Evolutionary conservation across 1,140 invertebrate species (phyloP).

Genomic region (Druon quercuslanigerum): DNA sequence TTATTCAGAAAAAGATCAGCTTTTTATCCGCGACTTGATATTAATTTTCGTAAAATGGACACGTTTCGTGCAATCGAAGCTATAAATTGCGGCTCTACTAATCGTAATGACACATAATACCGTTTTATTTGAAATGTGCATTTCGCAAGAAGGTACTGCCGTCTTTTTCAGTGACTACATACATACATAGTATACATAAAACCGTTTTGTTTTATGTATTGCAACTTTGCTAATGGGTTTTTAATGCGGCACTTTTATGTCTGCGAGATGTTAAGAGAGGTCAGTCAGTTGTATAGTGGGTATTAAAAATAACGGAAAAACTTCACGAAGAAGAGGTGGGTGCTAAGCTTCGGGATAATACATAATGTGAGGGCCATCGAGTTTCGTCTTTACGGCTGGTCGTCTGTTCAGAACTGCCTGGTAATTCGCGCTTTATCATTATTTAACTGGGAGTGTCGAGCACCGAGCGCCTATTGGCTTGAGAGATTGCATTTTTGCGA

Average conservation of each 20-base stretch:
- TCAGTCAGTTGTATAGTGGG: not conserved
- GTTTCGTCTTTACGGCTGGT: not conserved
- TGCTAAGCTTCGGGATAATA: conserved; percentile 13
- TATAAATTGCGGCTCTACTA: conserved; percentile 4
- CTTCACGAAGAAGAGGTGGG: not conserved
- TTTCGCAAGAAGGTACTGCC: not conserved
- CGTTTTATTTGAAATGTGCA: conserved; percentile 21
- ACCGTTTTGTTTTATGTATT: not conserved
- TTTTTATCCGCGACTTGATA: not conserved
- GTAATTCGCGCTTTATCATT: conserved; percentile 21
- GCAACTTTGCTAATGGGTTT: not conserved
- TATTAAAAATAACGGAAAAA: conserved; percentile 28
- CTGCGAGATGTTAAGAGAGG: not conserved
- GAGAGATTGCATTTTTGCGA: not conserved
- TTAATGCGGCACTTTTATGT: conserved; percentile 10
- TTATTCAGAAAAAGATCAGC: not conserved
- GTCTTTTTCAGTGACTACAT: not conserved
- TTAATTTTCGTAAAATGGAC: conserved; percentile 14
- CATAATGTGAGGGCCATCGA: not conserved
- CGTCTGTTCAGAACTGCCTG: not conserved
- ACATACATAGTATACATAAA: too few relatives aligned
- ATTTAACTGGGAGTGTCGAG: conserved; percentile 11
- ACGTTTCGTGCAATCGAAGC: conserved; percentile 10
- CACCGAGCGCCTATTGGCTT: not conserved
- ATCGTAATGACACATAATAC: conserved; percentile 20